Evolutionary conservation across 1,140 invertebrate genomes (phyloP).

Genomic region (Brachionus paranguensis): DNA sequence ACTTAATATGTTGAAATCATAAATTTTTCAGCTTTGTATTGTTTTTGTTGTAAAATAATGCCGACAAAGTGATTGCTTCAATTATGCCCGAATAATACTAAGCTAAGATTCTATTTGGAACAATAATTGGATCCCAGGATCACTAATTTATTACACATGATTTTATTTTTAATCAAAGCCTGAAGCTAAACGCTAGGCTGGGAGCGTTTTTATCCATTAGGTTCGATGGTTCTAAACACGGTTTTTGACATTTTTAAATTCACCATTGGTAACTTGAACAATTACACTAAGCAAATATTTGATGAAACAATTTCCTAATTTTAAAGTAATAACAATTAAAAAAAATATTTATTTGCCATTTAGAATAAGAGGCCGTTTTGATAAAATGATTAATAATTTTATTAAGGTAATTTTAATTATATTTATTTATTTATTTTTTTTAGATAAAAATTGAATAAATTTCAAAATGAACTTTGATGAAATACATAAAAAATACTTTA

Average conservation of each 20-base stretch:
- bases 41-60: not conserved
- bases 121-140: not conserved
- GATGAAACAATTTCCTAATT: not conserved
- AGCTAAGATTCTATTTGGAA: not conserved
- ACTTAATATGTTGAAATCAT: not conserved
- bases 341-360: not conserved
- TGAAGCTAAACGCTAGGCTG: not conserved
- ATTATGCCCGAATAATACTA: not conserved
- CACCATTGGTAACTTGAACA: not conserved
- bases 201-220: not conserved
- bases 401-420: not conserved
- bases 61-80: not conserved
- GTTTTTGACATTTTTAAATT: not conserved
- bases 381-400: not conserved
- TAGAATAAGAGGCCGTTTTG: not conserved
- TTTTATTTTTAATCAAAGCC: not conserved
- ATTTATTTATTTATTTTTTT: not conserved
- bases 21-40: not conserved
- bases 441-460: not conserved
- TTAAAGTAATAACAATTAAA: not conserved
- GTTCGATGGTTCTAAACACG: not conserved
- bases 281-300: not conserved
- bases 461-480: slow-evolving; percentile 15
- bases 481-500: slow-evolving; percentile 6
- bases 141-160: not conserved